Evolutionary conservation across 2,113 vertebrate species (phyloP).

Genomic region (Casuarius casuarius): DNA sequence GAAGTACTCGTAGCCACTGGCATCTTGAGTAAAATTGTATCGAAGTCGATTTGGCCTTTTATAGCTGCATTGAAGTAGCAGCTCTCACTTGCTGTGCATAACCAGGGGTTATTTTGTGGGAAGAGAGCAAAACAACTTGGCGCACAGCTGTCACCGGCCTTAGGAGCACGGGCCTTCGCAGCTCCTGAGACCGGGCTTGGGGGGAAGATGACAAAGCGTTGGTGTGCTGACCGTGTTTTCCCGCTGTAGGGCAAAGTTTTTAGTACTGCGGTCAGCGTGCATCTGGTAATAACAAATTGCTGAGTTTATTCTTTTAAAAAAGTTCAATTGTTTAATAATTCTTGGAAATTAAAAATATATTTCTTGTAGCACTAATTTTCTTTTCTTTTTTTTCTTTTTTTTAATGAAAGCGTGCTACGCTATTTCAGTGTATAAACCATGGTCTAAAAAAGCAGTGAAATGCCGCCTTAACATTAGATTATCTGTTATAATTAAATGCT

Average conservation of each 20-base stretch:
- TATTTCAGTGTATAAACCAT: neutral
- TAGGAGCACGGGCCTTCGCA: neutral
- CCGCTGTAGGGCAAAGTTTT: neutral
- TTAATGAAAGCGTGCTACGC: rapidly evolving
- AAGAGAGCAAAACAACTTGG: neutral
- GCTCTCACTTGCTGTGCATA: neutral
- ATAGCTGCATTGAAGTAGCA: neutral
- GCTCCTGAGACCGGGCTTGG: neutral
- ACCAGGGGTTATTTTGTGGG: neutral
- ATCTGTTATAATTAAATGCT: neutral
- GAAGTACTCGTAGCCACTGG: neutral
- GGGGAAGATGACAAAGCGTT: neutral
- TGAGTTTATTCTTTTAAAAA: neutral
- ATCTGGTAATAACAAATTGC: neutral
- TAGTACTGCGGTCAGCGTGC: neutral
- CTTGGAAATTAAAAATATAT: neutral
- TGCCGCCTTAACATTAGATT: neutral
- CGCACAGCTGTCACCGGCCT: neutral
- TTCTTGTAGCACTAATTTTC: neutral
- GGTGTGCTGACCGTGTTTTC: neutral
- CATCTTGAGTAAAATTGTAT: neutral
- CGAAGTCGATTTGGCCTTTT: neutral
- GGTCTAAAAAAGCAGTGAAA: neutral
- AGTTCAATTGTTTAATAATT: neutral
- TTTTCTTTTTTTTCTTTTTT: too few species aligned